phyloP scores from a whole-genome alignment of 2,797 vertebrate species.

The Cygnus olor region DNA sequence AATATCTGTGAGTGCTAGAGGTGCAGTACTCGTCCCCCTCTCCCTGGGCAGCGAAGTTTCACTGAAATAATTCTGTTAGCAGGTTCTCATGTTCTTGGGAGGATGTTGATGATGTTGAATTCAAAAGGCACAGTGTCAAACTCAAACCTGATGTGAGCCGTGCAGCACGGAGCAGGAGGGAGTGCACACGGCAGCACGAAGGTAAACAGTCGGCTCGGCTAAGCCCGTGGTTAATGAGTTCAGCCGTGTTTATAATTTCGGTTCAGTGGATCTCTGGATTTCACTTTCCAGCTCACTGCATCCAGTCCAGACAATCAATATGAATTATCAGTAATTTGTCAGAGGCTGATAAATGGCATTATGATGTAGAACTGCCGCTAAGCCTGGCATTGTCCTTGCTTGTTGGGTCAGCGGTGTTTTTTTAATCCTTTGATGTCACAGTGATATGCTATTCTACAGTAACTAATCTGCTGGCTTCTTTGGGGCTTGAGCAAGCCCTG shows the following conservation, averaged over 20 bases:
- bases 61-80: background rate
- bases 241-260: background rate
- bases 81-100: background rate
- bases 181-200: background rate
- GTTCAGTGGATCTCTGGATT: background rate
- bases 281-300: conserved; percentile 12
- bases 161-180: rapidly evolving
- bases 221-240: background rate
- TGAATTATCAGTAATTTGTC: conserved; percentile 56
- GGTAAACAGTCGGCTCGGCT: background rate
- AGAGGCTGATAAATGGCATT: conserved; percentile 28
- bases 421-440: background rate
- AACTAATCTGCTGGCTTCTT: background rate
- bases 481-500: background rate
- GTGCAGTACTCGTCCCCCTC: too few species aligned
- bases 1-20: rapidly evolving
- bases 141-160: rapidly evolving
- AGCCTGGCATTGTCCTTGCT: background rate
- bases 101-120: rapidly evolving
- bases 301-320: conserved; percentile 22
- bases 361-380: background rate
- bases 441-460: background rate
- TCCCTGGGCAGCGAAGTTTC: background rate
- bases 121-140: background rate
- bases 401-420: background rate